Conservation (phyloP, 2,113 vertebrate genomes). For the Perccottus glenii region DNA sequence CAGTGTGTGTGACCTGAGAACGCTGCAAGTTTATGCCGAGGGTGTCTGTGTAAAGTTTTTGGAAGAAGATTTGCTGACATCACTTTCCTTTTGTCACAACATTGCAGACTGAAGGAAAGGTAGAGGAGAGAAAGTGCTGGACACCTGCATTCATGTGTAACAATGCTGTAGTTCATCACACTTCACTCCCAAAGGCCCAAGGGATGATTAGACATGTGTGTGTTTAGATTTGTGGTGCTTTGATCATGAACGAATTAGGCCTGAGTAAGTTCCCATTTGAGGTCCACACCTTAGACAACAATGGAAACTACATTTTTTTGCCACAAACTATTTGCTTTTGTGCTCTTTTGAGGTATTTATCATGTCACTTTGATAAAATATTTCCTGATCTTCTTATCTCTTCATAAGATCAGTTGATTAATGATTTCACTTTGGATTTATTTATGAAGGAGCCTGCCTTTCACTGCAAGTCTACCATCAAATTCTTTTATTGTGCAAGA, state of each 20-base stretch:
- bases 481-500: slow-evolving; percentile 68
- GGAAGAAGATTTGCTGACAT: slow-evolving; percentile 61
- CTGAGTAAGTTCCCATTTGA: slow-evolving; percentile 25
- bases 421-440: slow-evolving; percentile 46
- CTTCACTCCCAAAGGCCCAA: slow-evolving; percentile 39
- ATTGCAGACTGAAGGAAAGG: slow-evolving; percentile 27
- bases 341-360: not conserved
- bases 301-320: slow-evolving; percentile 6
- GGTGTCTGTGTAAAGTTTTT: slow-evolving; percentile 33
- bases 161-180: slow-evolving; percentile 52
- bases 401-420: slow-evolving; percentile 50
- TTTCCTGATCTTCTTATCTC: not conserved
- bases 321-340: slow-evolving; percentile 8
- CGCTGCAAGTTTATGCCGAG: not conserved
- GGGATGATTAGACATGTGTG: slow-evolving; percentile 12
- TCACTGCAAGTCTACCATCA: slow-evolving; percentile 70
- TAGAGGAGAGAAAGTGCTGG: slow-evolving; percentile 51
- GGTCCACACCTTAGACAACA: slow-evolving; percentile 38
- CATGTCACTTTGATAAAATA: slow-evolving; percentile 7
- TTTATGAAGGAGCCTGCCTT: slow-evolving; percentile 63
- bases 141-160: slow-evolving; percentile 64
- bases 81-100: slow-evolving; percentile 67
- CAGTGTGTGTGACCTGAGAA: not conserved
- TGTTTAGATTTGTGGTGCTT: slow-evolving; percentile 37
- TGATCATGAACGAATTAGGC: slow-evolving; percentile 38